Evolutionary conservation across 2,888 invertebrate genomes (phyloP), one percentile per base, ranked within the genome.

Genomic region (Eupithecia subumbrata): DNA sequence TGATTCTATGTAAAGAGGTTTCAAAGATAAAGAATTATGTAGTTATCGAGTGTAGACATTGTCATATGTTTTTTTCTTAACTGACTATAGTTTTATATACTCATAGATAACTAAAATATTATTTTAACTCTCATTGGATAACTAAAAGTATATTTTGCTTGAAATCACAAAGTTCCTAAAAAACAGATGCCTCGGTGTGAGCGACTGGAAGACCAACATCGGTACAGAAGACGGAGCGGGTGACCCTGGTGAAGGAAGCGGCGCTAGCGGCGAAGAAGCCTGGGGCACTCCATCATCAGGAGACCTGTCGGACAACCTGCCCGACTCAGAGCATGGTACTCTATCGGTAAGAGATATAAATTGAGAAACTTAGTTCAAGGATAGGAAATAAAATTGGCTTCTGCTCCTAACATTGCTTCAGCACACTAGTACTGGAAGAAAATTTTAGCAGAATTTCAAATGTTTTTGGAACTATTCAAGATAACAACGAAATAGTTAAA

Each of bases 241-340:
- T 5, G 95, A 95, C 63, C 91, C 94, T 16, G 97, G 97, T 8
- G 98, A 98, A 85, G 97, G 97, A 0, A 98, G 98, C 67, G 98
- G 97, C 0, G 98, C 97, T 0, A 98, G 97, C 5, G 98, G 97
- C 0, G 98, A 98, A 89, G 98, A 98, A 85, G 97, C 98, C 37
- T 98, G 98, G 98, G 98, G 98, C 0, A 98, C 98, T 0, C 98
- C 98, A 5, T 98, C 98, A 0, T 98, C 98, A 81, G 97, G 97
- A 5, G 98, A 97, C 34, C 96, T 97, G 60, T 96, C 97, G 81
- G 97, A 97, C 82, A 97, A 97, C 80, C 94, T 96, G 14, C 96
- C 95, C 5, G 95, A 96, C 86, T 97, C 96, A 48, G 97, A 97
- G 78, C 96, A 95, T 85, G 96, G 96, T 79, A 96, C 96, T 0